A percentile compares a stretch with the other conserved stretches of the same genome.
Evolutionary conservation across 2,113 vertebrate species (phyloP).

Genomic region (Nycticebus coucang): DNA sequence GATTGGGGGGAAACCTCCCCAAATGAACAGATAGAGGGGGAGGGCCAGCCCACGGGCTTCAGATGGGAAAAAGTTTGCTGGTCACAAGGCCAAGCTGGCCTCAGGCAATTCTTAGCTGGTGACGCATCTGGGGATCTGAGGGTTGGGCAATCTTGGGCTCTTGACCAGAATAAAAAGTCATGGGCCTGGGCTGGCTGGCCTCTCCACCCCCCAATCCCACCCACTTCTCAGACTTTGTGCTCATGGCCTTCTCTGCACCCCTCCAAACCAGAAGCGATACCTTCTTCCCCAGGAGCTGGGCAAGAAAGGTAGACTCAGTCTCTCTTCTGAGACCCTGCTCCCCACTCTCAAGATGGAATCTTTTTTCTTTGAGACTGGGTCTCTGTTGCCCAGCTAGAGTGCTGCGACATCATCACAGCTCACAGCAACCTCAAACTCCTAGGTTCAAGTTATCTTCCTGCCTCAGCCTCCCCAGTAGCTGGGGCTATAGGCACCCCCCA

Average conservation of each 20-base stretch:
- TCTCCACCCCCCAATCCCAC: rapidly evolving
- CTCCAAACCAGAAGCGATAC: not conserved
- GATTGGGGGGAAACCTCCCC: not conserved
- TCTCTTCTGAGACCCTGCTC: not conserved
- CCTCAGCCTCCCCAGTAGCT: too few relatives aligned
- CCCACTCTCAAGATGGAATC: not conserved
- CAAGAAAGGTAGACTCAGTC: not conserved
- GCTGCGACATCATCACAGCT: too few relatives aligned
- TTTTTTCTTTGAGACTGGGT: not conserved
- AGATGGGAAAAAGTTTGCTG: not conserved
- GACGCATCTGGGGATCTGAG: not conserved
- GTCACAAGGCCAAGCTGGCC: not conserved
- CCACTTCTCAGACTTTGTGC: not conserved
- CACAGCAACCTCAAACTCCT: too few relatives aligned
- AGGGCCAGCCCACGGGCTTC: not conserved
- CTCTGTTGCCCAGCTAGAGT: too few relatives aligned
- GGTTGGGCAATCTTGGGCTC: not conserved
- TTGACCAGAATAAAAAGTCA: not conserved
- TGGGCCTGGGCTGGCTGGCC: not conserved
- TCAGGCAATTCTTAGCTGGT: not conserved
- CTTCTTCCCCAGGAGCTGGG: too few relatives aligned
- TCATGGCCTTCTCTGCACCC: not conserved
- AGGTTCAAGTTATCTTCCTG: too few relatives aligned
- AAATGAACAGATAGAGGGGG: not conserved
- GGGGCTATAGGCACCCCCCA: too few relatives aligned